phyloP scores from a whole-genome alignment of 2,888 invertebrate genomes.

The Yponomeuta sedellus region DNA sequence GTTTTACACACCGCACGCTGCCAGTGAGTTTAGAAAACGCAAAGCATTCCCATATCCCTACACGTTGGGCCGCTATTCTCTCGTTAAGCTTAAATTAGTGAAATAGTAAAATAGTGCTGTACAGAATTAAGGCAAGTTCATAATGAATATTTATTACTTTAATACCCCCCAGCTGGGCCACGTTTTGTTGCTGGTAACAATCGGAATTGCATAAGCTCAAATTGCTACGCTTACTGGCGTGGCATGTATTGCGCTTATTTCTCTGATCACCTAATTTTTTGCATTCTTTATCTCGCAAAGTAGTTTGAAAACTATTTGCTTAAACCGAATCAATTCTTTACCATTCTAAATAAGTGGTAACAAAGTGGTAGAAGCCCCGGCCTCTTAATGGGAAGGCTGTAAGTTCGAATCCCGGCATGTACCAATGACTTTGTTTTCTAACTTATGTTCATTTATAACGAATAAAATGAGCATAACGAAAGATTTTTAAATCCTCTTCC shows the following conservation, averaged over 20 bases:
- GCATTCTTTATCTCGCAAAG: not conserved
- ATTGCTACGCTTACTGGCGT: conserved; percentile 45
- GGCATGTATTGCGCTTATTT: conserved; percentile 36
- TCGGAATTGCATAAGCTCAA: conserved; percentile 50
- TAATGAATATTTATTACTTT: conserved; percentile 74
- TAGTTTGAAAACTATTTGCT: no score
- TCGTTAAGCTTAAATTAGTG: conserved; percentile 60
- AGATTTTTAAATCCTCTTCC: no score
- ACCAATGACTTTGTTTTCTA: no score
- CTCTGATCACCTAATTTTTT: not conserved
- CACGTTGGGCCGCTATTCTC: conserved; percentile 30
- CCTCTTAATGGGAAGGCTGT: no score
- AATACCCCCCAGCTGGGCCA: conserved; percentile 63
- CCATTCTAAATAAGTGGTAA: no score
- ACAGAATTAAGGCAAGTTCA: conserved; percentile 69
- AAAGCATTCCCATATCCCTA: conserved; percentile 9
- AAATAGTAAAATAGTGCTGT: conserved; percentile 65
- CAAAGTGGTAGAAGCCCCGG: no score
- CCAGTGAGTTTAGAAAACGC: conserved; percentile 7
- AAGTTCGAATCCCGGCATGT: no score
- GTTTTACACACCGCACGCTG: conserved; percentile 3
- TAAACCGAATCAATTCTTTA: no score
- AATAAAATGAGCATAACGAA: no score
- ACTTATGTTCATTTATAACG: no score
- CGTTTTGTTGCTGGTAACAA: conserved; percentile 48